Evolutionary conservation across 2,797 vertebrate species (phyloP).

Genomic region (Myotis pilosus): DNA sequence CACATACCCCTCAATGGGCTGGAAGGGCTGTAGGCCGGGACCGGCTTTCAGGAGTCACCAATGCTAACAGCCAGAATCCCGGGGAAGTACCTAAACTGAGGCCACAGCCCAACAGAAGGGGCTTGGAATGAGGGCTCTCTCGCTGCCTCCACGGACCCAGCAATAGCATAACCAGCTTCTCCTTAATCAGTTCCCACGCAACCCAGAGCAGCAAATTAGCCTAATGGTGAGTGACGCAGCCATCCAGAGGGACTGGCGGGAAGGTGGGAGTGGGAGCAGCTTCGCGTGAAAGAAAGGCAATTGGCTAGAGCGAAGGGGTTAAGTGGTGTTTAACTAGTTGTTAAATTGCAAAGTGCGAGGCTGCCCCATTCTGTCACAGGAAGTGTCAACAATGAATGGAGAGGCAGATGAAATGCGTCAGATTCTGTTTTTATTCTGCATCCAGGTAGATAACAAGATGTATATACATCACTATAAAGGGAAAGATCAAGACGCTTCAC

Average conservation of each 20-base stretch:
- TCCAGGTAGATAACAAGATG: not conserved
- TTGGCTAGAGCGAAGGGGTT: constrained; percentile 50
- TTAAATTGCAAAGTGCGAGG: constrained; percentile 43
- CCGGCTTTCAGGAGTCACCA: not conserved
- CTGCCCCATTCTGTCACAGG: constrained; percentile 39
- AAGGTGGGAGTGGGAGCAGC: not conserved
- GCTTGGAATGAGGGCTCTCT: not conserved
- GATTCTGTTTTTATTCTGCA: not conserved
- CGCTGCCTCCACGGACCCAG: not conserved
- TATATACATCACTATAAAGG: not conserved
- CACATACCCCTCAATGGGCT: not conserved
- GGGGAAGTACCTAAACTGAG: constrained; percentile 37
- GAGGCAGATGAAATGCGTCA: not conserved
- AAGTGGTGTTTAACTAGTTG: constrained; percentile 55
- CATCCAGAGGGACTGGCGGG: not conserved
- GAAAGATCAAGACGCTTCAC: not conserved
- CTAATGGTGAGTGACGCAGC: constrained; percentile 4
- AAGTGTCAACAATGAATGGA: not conserved
- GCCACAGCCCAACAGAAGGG: not conserved
- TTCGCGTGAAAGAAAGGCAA: not conserved
- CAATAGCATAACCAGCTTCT: constrained; percentile 16
- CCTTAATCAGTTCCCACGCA: constrained; percentile 48
- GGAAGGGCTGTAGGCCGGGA: not conserved
- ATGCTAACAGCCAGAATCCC: not conserved
- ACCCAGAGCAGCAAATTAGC: constrained; percentile 50